phyloP scores from a whole-genome alignment of 2,888 invertebrate species.

The Lymantria dispar region DNA sequence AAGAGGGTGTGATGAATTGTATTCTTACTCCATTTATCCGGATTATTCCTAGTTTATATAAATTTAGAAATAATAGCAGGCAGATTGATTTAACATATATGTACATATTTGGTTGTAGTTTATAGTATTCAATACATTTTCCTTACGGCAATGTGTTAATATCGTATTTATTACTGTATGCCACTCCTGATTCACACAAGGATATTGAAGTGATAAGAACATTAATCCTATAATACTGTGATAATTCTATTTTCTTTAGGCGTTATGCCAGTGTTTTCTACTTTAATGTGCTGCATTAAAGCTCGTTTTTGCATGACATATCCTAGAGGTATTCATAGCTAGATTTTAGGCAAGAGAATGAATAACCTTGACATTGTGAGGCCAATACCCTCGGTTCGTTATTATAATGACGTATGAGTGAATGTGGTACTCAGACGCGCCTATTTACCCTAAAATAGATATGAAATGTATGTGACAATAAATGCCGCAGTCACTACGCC shows the following conservation, averaged over 20 bases:
- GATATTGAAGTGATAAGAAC: conserved; percentile 20
- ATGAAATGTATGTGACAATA: conserved; percentile 58
- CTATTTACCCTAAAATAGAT: conserved; percentile 59
- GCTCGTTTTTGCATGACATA: conserved; percentile 22
- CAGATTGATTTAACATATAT: too few relatives aligned
- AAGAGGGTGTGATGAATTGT: too few relatives aligned
- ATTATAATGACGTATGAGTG: conserved; percentile 28
- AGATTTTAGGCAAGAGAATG: conserved; percentile 35
- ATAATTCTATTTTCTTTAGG: not conserved
- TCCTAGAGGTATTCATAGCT: conserved; percentile 24
- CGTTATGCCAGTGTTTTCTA: conserved; percentile 11
- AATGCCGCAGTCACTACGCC: conserved; percentile 61
- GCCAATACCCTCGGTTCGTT: conserved; percentile 52
- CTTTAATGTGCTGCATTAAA: conserved; percentile 19
- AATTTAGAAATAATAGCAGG: too few relatives aligned
- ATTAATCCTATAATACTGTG: conserved; percentile 9
- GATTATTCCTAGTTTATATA: too few relatives aligned
- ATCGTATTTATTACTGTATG: not conserved
- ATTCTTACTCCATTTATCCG: too few relatives aligned
- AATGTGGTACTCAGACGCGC: conserved; percentile 37
- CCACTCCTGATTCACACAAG: conserved; percentile 7
- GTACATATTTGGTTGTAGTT: not conserved
- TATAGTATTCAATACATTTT: not conserved
- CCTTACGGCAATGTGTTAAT: not conserved
- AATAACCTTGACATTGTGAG: conserved; percentile 62